Evolutionary conservation across 2,797 vertebrate species (phyloP).

Genomic region (Cuculus canorus): DNA sequence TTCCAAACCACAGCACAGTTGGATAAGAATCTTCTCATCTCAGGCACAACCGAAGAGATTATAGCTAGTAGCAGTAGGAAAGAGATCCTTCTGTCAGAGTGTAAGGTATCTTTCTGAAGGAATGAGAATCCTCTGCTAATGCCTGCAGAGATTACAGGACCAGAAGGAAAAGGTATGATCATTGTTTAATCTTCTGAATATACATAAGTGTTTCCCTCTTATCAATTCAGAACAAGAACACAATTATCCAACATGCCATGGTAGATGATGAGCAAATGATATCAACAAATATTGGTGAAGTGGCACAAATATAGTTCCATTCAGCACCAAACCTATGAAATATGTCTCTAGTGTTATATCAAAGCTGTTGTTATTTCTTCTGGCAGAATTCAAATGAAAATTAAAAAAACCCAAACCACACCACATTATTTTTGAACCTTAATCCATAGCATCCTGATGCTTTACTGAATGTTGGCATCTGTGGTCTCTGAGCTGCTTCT

Average conservation of each 20-base stretch:
- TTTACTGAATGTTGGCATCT: not conserved
- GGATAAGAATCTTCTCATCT: constrained; percentile 39
- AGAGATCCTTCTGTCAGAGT: not conserved
- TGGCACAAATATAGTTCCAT: not conserved
- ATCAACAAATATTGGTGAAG: not conserved
- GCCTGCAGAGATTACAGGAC: constrained; percentile 3
- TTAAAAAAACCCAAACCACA: not conserved
- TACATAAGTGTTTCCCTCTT: not conserved
- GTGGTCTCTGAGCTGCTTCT: not conserved
- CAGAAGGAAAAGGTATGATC: not conserved
- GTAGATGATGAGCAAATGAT: not conserved
- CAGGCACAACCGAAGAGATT: not conserved
- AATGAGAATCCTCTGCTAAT: not conserved
- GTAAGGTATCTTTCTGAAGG: not conserved
- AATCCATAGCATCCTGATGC: not conserved
- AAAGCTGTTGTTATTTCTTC: not conserved
- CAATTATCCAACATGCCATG: not conserved
- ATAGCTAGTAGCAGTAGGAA: constrained; percentile 10
- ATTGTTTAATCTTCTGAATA: constrained; percentile 16
- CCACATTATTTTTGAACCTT: not conserved
- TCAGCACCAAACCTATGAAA: not conserved
- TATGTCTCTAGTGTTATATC: not conserved
- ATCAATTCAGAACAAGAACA: not conserved
- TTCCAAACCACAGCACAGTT: not conserved
- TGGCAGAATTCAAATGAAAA: not conserved